These are phyloP conservation scores for Athalia cordata DNA, from an alignment of 2,888 invertebrate species.

Conservation along the genomic window DNA sequence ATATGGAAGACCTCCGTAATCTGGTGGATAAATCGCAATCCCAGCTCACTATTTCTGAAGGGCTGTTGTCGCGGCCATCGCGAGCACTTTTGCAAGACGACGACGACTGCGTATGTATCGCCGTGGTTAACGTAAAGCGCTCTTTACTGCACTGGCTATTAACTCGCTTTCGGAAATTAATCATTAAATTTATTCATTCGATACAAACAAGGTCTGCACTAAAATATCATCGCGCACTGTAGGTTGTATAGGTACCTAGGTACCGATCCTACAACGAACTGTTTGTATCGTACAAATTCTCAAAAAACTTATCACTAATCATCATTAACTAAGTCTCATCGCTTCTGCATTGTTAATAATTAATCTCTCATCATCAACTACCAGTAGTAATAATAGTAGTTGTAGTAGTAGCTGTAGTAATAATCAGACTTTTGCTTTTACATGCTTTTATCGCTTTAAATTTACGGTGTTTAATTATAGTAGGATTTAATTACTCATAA, in stretches of 20 bases:
- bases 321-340: slow-evolving; percentile 15
- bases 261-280: neutral
- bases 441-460: neutral
- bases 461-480: too few relatives aligned
- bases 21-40: slow-evolving; percentile 79
- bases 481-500: too few relatives aligned
- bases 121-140: slow-evolving; percentile 10
- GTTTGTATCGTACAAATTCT: slow-evolving; percentile 17
- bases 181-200: slow-evolving; percentile 20
- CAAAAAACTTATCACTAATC: neutral
- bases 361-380: neutral
- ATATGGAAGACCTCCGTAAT: slow-evolving; percentile 80
- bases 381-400: neutral
- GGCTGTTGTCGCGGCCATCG: slow-evolving; percentile 75
- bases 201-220: slow-evolving; percentile 11
- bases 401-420: too few relatives aligned
- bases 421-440: neutral
- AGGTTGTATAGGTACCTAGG: neutral
- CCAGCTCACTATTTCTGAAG: slow-evolving; percentile 79
- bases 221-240: neutral
- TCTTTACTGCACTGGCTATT: slow-evolving; percentile 1
- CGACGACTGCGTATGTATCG: slow-evolving; percentile 68
- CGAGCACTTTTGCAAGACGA: slow-evolving; percentile 68
- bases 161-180: slow-evolving; percentile 31
- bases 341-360: slow-evolving; percentile 18